Evolutionary conservation across 2,797 vertebrate genomes (phyloP), one percentile per base, ranked within the genome.

Genomic region (Darevskia nairensis): DNA sequence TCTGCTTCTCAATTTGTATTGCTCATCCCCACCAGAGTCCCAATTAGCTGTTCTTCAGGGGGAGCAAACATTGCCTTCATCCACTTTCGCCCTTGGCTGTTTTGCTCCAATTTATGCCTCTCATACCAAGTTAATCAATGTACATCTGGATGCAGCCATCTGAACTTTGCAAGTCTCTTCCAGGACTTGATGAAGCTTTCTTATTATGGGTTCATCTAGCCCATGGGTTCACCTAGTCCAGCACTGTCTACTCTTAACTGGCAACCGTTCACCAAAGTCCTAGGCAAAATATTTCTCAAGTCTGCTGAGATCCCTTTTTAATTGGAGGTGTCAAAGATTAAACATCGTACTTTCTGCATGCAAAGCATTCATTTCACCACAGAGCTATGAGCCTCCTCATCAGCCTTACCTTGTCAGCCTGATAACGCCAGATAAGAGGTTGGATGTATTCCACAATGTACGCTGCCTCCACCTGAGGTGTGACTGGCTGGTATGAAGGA

Each of bases 61-160:
- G 41, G 59, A 82, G 59, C 29, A 82, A 87, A 76, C n/a, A 35
- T 41, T 74, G 39, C 71, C 19, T 23, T 82, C 55, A 76, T 76
- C 44, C 32, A 46, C 8, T 77, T 76, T 76, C 35, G 80, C 71
- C 59, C n/a, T 88, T 66, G 44, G 80, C 74, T 88, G n/a, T 88
- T 82, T 82, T 76, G 61, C 41, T 82, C 80, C 80, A 82, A 66
- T 82, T 75, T 82, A 39, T 66, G 76, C 15, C n/a, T 66, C 46
- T 76, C 29, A 76, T 50, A 76, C 32, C 21, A 82, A 66, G 13
- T 75, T 81, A 81, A 44, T 74, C 68, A 59, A 72, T 72, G 77
- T 80, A 80, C 32, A 79, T 50, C 68, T 80, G 35, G 59, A 59
- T 86, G 68, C 46, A 72, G 21, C 46, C 68, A 72, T 80, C 50